Base-by-base conservation (phyloP, 2,888 invertebrate species). In the Lithophane leautieri region DNA sequence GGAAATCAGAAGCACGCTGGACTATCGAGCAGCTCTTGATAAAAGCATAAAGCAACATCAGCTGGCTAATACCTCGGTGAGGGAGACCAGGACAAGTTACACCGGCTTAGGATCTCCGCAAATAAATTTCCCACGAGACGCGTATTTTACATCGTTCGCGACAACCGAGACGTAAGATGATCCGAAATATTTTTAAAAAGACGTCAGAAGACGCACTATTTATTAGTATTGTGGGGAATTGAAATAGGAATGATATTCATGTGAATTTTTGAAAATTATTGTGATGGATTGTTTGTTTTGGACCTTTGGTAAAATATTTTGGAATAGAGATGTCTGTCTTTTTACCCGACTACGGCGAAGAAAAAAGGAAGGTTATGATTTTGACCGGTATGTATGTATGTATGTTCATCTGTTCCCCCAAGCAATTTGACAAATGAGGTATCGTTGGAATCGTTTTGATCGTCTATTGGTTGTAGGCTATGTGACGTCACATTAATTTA, bases 91-190 rank as follows among this genome's bases (percentile, higher is more conserved):
- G 91, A 92, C 92, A 93, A 92, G 92, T 94, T 94, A 94, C 91
- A 86, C 89, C 88, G 89, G 92, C 92, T 93, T 91, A 93, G 93
- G 91, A 91, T 91, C 92, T 50, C 94, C 93, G 93, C 94, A 94
- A 93, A 93, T 93, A 94, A 94, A 96, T 96, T 95, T 95, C 95
- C 95, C 96, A 84, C 42, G 95, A 93, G 96, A 88, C 90, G 86
- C 92, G 94, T 95, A 95, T 95, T 93, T 92, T 93, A 94, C 93
- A 90, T 90, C 89, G 88, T 79, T 87, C 82, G 76, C 87, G 89
- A 90, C 90, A 87, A 89, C 90, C 89, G 89, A 87, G 91, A 90
- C 89, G 89, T 85, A 89, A 91, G 92, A 92, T 92, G 91, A 93
- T 92, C 90, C 90, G 90, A 92, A 92, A 92, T 93, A 91, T 93